Evolutionary conservation across 2,888 invertebrate species (phyloP).

Genomic region (Creontiades dilutus): DNA sequence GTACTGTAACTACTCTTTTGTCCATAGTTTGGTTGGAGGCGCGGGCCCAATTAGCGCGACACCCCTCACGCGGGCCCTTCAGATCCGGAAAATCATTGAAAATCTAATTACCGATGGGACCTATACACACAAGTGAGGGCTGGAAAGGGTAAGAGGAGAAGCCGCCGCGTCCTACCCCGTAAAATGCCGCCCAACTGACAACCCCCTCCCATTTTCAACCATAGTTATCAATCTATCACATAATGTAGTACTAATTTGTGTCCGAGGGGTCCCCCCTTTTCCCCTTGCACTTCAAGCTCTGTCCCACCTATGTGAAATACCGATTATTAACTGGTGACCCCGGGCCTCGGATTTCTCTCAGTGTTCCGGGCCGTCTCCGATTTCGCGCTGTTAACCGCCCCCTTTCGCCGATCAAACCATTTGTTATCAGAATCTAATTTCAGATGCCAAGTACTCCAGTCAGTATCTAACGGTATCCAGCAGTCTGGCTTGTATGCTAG

Average conservation of each 20-base stretch:
- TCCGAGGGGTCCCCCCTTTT: constrained; percentile 8
- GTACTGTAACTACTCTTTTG: no score
- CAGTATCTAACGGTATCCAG: background rate
- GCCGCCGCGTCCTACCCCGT: constrained; percentile 1
- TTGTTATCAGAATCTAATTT: constrained; percentile 46
- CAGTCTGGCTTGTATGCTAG: background rate
- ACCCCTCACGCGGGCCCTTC: constrained; percentile 7
- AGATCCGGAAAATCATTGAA: constrained; percentile 50
- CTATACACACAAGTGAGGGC: background rate
- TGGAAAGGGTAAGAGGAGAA: constrained; percentile 4
- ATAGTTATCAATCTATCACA: constrained; percentile 54
- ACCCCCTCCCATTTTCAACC: background rate
- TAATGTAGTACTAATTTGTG: constrained; percentile 52
- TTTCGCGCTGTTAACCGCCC: constrained; percentile 2
- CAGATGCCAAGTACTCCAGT: background rate
- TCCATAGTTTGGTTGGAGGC: no score
- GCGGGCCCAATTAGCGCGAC: constrained; percentile 26
- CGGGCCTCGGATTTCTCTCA: background rate
- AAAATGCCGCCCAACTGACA: background rate
- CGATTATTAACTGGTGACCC: constrained; percentile 24
- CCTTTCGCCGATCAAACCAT: background rate
- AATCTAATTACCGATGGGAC: constrained; percentile 37
- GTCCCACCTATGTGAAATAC: constrained; percentile 12
- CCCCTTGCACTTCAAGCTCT: background rate
- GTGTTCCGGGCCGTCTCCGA: background rate